phyloP scores from a whole-genome alignment of 2,113 vertebrate genomes.

The Gallinago undulata region DNA sequence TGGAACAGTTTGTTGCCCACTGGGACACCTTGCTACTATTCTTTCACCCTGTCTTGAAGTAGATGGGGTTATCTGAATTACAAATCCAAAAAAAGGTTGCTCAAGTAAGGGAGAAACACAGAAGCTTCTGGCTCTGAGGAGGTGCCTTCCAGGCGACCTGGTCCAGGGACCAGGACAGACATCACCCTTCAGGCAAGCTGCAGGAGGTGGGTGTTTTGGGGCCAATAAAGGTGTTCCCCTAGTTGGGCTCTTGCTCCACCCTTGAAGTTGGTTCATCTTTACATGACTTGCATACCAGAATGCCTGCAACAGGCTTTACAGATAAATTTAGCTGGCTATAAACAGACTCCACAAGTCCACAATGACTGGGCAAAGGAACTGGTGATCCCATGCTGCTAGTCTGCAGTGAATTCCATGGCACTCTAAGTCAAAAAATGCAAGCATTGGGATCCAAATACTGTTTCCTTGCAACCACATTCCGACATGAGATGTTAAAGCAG shows the following conservation, averaged over 20 bases:
- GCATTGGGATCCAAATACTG: not conserved
- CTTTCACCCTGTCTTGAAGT: not conserved
- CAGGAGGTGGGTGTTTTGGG: not conserved
- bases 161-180: not conserved
- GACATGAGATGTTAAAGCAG: not conserved
- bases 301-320: not conserved
- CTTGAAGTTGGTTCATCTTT: not conserved
- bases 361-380: not conserved
- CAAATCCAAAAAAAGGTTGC: not conserved
- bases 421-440: not conserved
- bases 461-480: not conserved
- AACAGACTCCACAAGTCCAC: not conserved
- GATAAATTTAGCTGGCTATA: slow-evolving; percentile 51
- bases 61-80: not conserved
- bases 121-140: not conserved
- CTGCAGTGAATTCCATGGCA: not conserved
- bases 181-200: not conserved
- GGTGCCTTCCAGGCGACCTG: not conserved
- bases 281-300: slow-evolving; percentile 9
- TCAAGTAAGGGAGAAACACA: rapidly evolving
- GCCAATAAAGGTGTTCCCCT: not conserved
- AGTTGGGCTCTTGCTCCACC: not conserved
- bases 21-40: not conserved
- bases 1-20: not conserved
- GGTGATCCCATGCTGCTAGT: not conserved